A percentile compares a stretch with the other conserved stretches of the same genome.
These are phyloP conservation scores for Perognathus longimembris DNA, from an alignment of 2,113 vertebrate species.

Conservation along the genomic window DNA sequence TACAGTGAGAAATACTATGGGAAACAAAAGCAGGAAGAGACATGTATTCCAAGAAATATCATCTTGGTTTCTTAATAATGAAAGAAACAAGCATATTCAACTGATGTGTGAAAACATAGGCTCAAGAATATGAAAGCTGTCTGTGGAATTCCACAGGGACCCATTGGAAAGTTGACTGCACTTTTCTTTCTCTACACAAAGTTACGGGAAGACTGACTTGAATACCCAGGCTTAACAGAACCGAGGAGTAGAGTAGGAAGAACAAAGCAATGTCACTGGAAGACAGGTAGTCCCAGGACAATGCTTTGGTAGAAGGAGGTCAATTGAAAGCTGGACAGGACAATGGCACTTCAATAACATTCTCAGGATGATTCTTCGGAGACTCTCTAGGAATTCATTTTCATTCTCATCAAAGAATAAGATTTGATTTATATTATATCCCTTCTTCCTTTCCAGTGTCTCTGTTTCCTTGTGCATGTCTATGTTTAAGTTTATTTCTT, in stretches of 20 bases:
- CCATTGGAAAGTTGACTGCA: not conserved
- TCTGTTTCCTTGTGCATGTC: not conserved
- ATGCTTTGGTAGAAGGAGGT: constrained; percentile 35
- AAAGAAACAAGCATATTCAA: constrained; percentile 51
- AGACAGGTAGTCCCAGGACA: constrained; percentile 51
- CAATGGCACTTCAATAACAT: constrained; percentile 42
- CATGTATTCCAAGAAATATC: not conserved
- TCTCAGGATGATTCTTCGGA: constrained; percentile 41
- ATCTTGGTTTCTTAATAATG: constrained; percentile 26
- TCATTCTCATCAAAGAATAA: constrained; percentile 28
- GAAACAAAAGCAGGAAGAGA: not conserved
- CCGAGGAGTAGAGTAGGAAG: not conserved
- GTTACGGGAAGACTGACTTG: not conserved
- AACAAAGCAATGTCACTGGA: constrained; percentile 49
- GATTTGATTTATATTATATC: not conserved
- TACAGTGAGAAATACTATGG: not conserved
- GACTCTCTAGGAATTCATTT: constrained; percentile 14
- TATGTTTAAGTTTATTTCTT: not conserved
- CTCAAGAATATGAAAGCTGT: constrained; percentile 23
- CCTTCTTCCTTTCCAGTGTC: not conserved
- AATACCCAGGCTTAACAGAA: constrained; percentile 49
- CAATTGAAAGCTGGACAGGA: not conserved
- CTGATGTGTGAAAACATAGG: not conserved
- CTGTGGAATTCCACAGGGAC: constrained; percentile 49
- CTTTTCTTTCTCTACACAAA: constrained; percentile 31